These are phyloP conservation scores for Caenorhabditis angaria DNA, from an alignment of 2,888 invertebrate genomes.

Conservation along the genomic window DNA sequence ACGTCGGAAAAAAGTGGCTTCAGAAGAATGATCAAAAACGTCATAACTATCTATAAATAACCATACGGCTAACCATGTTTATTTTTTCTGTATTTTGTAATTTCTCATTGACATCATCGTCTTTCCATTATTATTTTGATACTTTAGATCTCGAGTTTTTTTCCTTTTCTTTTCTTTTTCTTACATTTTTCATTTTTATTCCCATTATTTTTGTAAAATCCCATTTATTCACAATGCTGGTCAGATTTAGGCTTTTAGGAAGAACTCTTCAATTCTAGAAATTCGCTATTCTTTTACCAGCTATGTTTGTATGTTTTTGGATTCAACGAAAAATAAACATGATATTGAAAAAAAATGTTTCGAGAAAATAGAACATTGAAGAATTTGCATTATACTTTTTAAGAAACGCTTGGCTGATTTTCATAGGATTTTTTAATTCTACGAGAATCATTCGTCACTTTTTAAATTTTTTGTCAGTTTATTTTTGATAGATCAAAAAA, in stretches of 20 bases:
- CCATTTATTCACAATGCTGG: not conserved
- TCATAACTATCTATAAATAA: not conserved
- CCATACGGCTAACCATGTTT: not conserved
- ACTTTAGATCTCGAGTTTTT: slow-evolving; percentile 1
- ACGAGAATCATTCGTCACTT: no score
- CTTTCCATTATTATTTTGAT: not conserved
- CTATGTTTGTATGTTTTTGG: not conserved
- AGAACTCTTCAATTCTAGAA: not conserved
- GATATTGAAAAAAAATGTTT: not conserved
- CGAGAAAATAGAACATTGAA: no score
- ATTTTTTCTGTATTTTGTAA: not conserved
- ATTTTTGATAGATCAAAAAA: no score
- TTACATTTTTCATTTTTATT: not conserved
- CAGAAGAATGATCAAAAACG: not conserved
- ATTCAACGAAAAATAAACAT: not conserved
- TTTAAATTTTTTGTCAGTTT: no score
- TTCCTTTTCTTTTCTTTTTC: not conserved
- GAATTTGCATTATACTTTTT: no score
- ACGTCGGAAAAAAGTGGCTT: slow-evolving; percentile 40
- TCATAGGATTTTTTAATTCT: no score
- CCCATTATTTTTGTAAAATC: slow-evolving; percentile 3
- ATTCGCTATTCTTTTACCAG: not conserved
- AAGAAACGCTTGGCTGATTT: no score
- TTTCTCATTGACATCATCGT: not conserved
- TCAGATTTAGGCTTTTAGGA: slow-evolving; percentile 1